Percentiles rank a stretch among this genome's conserved stretches.
Conservation (phyloP, 2,888 invertebrate species). For the Drosophila flavopinicola region DNA sequence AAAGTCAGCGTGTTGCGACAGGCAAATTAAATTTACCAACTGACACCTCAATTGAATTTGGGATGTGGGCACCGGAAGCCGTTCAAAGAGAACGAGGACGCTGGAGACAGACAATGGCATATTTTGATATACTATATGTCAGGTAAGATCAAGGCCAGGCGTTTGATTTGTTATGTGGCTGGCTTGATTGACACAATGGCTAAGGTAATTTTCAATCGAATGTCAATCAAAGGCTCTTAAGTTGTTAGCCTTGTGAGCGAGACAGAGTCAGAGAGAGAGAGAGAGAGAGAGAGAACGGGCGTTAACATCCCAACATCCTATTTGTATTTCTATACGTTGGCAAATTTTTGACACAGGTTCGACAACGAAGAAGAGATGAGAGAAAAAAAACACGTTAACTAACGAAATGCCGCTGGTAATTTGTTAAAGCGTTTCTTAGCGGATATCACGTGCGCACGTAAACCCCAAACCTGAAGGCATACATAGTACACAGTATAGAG, state of each 20-base stretch:
- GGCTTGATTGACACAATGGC: constrained; percentile 76
- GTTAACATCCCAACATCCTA: constrained; percentile 12
- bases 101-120: constrained; percentile 43
- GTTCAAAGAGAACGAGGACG: neutral
- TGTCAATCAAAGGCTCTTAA: constrained; percentile 75
- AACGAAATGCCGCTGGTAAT: constrained; percentile 67
- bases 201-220: constrained; percentile 78
- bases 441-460: constrained; percentile 75
- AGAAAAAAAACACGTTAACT: constrained; percentile 50
- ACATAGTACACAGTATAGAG: constrained; percentile 1
- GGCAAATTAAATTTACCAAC: constrained; percentile 70
- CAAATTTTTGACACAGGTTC: constrained; percentile 63
- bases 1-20: constrained; percentile 38
- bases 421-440: constrained; percentile 75
- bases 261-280: neutral
- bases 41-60: constrained; percentile 75
- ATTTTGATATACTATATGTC: constrained; percentile 62
- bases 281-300: neutral
- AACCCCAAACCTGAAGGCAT: constrained; percentile 19
- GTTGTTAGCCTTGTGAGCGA: constrained; percentile 48
- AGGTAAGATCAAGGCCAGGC: constrained; percentile 50
- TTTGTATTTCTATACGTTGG: constrained; percentile 36
- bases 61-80: constrained; percentile 23
- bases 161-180: constrained; percentile 68
- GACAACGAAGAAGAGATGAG: constrained; percentile 11